Evolutionary conservation across 2,888 invertebrate genomes (phyloP), one percentile per base, ranked within the genome.

Genomic region (Archaeoteleia sp.): DNA sequence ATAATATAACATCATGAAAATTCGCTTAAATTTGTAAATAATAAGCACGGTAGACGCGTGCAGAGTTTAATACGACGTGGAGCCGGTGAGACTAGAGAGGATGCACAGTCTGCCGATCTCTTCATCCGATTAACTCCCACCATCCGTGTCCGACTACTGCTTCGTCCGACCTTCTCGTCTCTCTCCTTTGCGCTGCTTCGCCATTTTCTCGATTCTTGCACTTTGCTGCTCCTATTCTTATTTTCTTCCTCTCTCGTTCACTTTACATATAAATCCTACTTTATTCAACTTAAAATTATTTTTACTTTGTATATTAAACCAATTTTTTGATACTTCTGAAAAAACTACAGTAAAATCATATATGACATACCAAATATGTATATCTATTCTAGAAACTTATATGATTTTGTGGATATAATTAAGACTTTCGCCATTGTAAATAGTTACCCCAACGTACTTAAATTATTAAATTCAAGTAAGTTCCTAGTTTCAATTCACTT

Each of bases 101-200:
- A 79, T 78, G 77, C 79, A 78, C 77, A 79, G 79, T 78, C 77
- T 75, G 73, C 74, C 76, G 79, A 79, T 78, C 79, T 79, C 75
- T 76, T 78, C 74, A 78, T 78, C 78, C 77, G 79, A 79, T 78
- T 78, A 78, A 74, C 74, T 76, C 76, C 76, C 78, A 74, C 78
- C 74, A 71, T 63, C 57, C 37, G 40, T 27, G 57, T 63, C 62
- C 51, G 57, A 57, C 34, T 57, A 57, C 51, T 62, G 62, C 57
- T 57, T 68, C 62, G 67, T 29, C 58, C 67, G 67, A 68, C 58
- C 67, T 67, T 62, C 61, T 61, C 46, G 57, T 62, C 57, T 61
- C 46, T 20, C 5, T 20, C 7, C 40, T 23, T 40, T 30, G n/a
- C 30, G 10, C 30, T 30, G 10, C 65, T 27, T 58, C 67, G 62